Evolutionary conservation across 1,140 invertebrate species (phyloP), one percentile per base, ranked within the genome.

Genomic region (Temnothorax curvispinosus): DNA sequence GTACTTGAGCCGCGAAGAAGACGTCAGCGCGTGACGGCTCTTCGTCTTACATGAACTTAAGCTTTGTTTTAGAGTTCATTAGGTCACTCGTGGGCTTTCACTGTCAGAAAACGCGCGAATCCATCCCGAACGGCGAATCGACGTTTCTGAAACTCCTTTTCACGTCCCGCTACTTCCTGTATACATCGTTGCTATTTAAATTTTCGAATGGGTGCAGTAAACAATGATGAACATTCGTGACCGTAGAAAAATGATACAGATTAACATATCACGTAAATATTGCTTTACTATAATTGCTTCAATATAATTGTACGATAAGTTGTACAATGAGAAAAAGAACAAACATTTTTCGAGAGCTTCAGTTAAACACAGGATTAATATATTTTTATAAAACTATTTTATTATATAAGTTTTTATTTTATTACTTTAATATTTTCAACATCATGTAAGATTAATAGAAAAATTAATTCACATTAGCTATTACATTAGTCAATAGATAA

Each of bases 1-100:
- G 72, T 75, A 85, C 69, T 89, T 58, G 67, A 75, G 58, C 60
- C 9, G 74, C 74, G 35, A 90, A 87, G 81, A 89, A 90, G 88
- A 90, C 82, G 54, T 90, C 81, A 88, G 74, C 60, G 44, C 54
- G 54, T 60, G 88, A 86, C 71, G 54, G 50, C 32, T 52, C 56
- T 78, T 85, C 44, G 54, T 74, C 58, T 80, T 74, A 87, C 58
- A 11, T 60, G 67, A 78, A 87, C 86, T 77, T 84, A 77, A 86
- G 38, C 18, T 18, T 89, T 64, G 38, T 32, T 84, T 77, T 67
- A 58, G 38, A 77, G 47, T 65, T 75, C 54, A 78, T 72, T 77
- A 65, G 32, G 69, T 56, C 35, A 21, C 11, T 80, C 11, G 21
- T 9, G 65, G 50, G 3, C 38, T 80, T 54, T 47, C 76, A 27